These are phyloP conservation scores for Calosoma granatense DNA, from an alignment of 1,140 invertebrate genomes.

Conservation along the genomic window DNA sequence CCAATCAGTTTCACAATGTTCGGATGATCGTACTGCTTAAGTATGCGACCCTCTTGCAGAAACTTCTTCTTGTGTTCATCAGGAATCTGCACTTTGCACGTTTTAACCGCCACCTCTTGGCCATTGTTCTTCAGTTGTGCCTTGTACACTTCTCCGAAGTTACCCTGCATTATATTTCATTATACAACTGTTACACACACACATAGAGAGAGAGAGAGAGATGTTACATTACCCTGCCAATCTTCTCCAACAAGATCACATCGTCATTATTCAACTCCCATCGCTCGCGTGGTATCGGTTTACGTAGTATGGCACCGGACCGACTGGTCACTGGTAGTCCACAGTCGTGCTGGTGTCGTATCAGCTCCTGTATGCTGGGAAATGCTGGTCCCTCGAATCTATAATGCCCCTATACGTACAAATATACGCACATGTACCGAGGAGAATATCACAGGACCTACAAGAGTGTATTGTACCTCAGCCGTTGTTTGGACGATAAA, in stretches of 20 bases:
- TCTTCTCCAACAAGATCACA: constrained; percentile 85
- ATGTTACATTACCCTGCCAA: constrained; percentile 79
- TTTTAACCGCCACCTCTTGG: constrained; percentile 90
- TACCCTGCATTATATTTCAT: constrained; percentile 55
- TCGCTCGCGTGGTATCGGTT: constrained; percentile 78
- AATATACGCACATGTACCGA: too few species aligned
- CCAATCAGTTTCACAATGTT: constrained; percentile 96
- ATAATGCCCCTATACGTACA: constrained; percentile 65
- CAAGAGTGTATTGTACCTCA: constrained; percentile 63
- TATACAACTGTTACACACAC: background rate
- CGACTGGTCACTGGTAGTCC: constrained; percentile 80
- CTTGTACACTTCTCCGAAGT: constrained; percentile 95
- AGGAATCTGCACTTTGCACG: constrained; percentile 83
- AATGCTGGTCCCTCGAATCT: constrained; percentile 90
- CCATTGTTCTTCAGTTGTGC: constrained; percentile 73
- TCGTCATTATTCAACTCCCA: constrained; percentile 98
- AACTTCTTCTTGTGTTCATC: constrained; percentile 96
- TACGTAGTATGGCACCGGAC: constrained; percentile 80
- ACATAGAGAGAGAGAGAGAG: too few species aligned
- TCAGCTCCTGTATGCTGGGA: constrained; percentile 83
- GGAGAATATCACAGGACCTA: too few species aligned
- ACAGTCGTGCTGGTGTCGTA: constrained; percentile 75
- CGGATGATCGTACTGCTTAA: constrained; percentile 94
- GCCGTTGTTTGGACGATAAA: constrained; percentile 93
- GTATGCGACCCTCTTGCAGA: constrained; percentile 87